Base-by-base conservation (phyloP, 1,140 invertebrate species). In the Plodia interpunctella region DNA sequence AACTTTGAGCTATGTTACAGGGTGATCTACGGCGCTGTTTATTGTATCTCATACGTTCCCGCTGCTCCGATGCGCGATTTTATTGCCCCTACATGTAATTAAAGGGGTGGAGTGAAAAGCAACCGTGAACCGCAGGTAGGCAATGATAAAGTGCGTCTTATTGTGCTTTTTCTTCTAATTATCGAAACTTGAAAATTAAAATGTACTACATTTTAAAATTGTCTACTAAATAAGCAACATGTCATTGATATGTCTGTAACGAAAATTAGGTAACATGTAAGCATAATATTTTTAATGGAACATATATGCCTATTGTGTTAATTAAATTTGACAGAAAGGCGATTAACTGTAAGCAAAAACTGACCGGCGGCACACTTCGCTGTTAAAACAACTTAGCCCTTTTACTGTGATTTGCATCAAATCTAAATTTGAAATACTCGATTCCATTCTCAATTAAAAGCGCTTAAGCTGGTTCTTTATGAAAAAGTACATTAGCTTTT, bases 11-110 rank as follows among this genome's bases (percentile, higher is more conserved):
- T 83, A 80, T 83, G 78, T 77, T 79, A 63, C 68, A 68, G 76
- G 70, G 83, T 88, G 86, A 88, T 87, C 76, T 86, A 87, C 79
- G 78, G 73, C 69, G 70, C 64, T 81, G 78, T 88, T 88, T 87
- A 88, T 87, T 88, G 86, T 84, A 74, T 85, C 70, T 72, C 64
- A 58, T 62, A 58, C 61, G 65, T 64, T 71, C 68, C 53, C 59
- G 44, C 65, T 65, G 66, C 19, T 59, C 53, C 64, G 66, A 62
- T 60, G 66, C 55, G 65, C 65, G 61, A 66, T 74, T 80, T 84
- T 78, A 83, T 83, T 83, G 49, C 54, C 51, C n/a, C 18, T 25
- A 53, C 20, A n/a, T 17, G 38, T 44, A 44, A 44, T 44, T 44
- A 44, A 44, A 44, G 38, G 38, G 38, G 38, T 44, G 38, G 5